Conservation (phyloP, 23 tunicate genomes). For the Halocynthia roretzi region DNA sequence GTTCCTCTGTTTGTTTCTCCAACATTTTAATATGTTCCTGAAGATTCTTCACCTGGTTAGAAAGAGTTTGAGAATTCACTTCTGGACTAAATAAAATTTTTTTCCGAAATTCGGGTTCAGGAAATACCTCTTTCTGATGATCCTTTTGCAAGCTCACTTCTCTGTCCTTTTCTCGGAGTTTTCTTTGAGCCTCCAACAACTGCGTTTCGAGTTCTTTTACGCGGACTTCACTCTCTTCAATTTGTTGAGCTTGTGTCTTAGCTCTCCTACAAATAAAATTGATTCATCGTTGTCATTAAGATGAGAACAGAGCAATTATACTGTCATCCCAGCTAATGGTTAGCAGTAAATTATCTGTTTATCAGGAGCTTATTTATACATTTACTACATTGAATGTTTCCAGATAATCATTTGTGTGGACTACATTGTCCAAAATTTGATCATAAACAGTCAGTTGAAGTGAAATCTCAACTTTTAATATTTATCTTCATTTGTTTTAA, state of each 20-base stretch:
- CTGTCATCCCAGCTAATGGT: no score
- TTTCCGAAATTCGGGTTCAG: no score
- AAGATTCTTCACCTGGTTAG: neutral
- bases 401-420: no score
- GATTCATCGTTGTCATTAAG: neutral
- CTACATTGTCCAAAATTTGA: no score
- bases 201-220: constrained; percentile 43
- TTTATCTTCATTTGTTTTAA: no score
- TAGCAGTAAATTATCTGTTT: no score
- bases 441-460: no score
- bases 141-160: constrained; percentile 48
- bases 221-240: constrained; percentile 37
- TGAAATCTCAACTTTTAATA: no score
- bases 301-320: no score
- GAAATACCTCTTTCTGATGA: constrained; percentile 47
- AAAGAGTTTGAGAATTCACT: neutral
- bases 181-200: constrained; percentile 53
- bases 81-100: neutral
- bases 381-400: no score
- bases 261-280: constrained; percentile 18
- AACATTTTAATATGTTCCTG: constrained; percentile 55
- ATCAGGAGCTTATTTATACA: no score
- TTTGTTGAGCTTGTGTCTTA: constrained; percentile 25
- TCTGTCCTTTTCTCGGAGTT: constrained; percentile 49
- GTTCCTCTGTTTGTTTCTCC: constrained; percentile 33